Percentiles rank a stretch among this genome's conserved stretches.
Conservation (phyloP, 1,140 invertebrate genomes). For the Drosophila arizonae region DNA sequence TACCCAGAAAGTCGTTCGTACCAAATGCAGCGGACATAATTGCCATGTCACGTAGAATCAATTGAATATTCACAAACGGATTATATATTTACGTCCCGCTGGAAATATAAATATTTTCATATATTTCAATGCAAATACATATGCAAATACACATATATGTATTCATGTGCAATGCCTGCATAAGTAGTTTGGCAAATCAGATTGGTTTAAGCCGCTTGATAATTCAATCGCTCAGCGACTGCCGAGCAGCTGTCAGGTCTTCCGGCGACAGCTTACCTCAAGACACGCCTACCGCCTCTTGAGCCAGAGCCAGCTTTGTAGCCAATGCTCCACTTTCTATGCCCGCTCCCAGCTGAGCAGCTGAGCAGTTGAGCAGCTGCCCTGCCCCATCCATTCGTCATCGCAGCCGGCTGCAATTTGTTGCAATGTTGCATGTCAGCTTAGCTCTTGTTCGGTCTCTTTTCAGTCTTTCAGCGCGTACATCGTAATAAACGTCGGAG, state of each 20-base stretch:
- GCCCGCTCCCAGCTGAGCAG: not conserved
- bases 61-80: slow-evolving; percentile 45
- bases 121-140: not conserved
- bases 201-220: slow-evolving; percentile 44
- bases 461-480: slow-evolving; percentile 47
- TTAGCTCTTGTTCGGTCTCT: slow-evolving; percentile 55
- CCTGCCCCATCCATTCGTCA: slow-evolving; percentile 38
- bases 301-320: not conserved
- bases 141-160: not conserved
- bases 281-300: too few species aligned
- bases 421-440: slow-evolving; percentile 79
- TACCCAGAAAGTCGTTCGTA: slow-evolving; percentile 26
- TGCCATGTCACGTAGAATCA: slow-evolving; percentile 47
- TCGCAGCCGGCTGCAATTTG: slow-evolving; percentile 60
- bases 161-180: slow-evolving; percentile 4
- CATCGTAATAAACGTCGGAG: slow-evolving; percentile 62
- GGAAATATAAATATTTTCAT: not conserved
- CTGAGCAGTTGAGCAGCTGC: slow-evolving; percentile 13
- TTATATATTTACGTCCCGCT: slow-evolving; percentile 6
- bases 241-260: slow-evolving; percentile 28
- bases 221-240: slow-evolving; percentile 42
- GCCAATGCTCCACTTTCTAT: slow-evolving; percentile 16
- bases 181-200: slow-evolving; percentile 38
- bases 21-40: slow-evolving; percentile 25
- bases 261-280: slow-evolving; percentile 7